phyloP scores from a whole-genome alignment of 2,797 vertebrate species.

The Nothura maculosa region DNA sequence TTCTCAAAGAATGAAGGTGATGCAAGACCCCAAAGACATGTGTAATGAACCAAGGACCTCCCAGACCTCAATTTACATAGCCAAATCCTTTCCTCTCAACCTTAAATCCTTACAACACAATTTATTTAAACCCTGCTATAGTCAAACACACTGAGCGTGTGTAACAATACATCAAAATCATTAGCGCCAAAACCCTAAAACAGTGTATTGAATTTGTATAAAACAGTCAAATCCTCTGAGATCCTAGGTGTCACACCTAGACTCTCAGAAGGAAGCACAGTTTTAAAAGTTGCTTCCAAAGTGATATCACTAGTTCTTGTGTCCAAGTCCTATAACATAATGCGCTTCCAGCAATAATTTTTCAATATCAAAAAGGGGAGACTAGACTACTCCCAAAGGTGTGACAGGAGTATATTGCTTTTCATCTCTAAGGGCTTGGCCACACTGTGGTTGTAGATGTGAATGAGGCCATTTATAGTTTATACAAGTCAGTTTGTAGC shows the following conservation, averaged over 20 bases:
- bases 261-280: background rate
- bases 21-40: background rate
- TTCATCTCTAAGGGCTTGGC: background rate
- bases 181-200: constrained; percentile 58
- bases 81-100: constrained; percentile 61
- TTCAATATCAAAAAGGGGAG: background rate
- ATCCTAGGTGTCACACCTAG: background rate
- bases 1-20: background rate
- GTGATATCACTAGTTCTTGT: background rate
- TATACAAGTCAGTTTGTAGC: background rate
- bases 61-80: constrained; percentile 62
- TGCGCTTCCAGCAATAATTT: background rate
- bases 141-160: constrained; percentile 50
- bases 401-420: background rate
- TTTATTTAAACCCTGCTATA: constrained; percentile 69
- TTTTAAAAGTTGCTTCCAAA: background rate
- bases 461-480: background rate
- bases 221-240: constrained; percentile 48
- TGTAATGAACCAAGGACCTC: constrained; percentile 30
- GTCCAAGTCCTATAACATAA: background rate
- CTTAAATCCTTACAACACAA: constrained; percentile 63
- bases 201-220: constrained; percentile 49
- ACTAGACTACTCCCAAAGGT: background rate
- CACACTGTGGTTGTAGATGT: background rate
- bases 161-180: constrained; percentile 62